These are phyloP conservation scores for Papilio xuthus DNA, from an alignment of 1,140 invertebrate species.

Conservation along the genomic window DNA sequence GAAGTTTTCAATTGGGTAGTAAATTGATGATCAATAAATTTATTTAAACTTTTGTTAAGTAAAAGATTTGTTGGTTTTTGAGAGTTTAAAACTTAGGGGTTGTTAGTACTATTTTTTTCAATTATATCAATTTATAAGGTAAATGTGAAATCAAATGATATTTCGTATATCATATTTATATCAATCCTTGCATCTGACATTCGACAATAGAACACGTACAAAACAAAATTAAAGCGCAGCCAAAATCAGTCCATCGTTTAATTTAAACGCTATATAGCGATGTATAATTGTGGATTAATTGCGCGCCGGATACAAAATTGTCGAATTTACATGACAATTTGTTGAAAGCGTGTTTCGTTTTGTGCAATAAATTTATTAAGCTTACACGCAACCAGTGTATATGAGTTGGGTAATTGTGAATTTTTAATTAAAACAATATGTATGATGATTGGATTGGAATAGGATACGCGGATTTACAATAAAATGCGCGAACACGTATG, in stretches of 20 bases:
- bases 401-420: constrained; percentile 42
- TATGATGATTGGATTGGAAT: constrained; percentile 31
- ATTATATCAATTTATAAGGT: too few relatives aligned
- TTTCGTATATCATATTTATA: not conserved
- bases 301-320: constrained; percentile 51
- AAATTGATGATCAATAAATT: not conserved
- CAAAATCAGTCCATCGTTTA: constrained; percentile 57
- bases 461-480: constrained; percentile 7
- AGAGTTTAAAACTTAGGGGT: too few relatives aligned
- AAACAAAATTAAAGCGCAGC: constrained; percentile 56
- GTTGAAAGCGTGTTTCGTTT: constrained; percentile 54
- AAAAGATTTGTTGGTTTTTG: too few relatives aligned
- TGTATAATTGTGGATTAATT: constrained; percentile 63
- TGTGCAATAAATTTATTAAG: constrained; percentile 40
- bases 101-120: too few relatives aligned
- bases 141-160: too few relatives aligned
- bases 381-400: constrained; percentile 24
- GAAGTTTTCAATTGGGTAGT: too few relatives aligned
- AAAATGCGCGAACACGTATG: constrained; percentile 7
- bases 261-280: constrained; percentile 59
- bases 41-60: too few relatives aligned
- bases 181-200: constrained; percentile 47
- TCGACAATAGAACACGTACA: constrained; percentile 49
- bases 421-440: constrained; percentile 36
- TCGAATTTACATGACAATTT: constrained; percentile 62